Evolutionary conservation across 2,797 vertebrate genomes (phyloP).

Genomic region (Premnoplex brunnescens): DNA sequence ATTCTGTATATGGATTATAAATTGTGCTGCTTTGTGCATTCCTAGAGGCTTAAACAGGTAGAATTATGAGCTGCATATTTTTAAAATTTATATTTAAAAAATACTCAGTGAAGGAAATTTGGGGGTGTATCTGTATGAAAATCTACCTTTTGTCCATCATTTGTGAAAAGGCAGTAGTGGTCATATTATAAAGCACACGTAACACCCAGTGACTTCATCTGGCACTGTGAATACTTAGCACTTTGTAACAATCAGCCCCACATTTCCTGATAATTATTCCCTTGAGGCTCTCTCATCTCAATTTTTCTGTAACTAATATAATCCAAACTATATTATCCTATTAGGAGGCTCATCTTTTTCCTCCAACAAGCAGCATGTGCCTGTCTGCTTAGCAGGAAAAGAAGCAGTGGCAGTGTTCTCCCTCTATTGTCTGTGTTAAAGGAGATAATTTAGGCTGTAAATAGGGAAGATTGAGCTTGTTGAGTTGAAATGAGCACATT

Average conservation of each 20-base stretch:
- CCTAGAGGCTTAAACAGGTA: neutral
- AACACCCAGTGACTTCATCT: neutral
- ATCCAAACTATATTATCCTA: neutral
- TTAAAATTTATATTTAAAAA: neutral
- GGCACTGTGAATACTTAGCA: neutral
- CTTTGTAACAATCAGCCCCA: neutral
- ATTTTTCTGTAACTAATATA: conserved; percentile 7
- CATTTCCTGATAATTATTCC: neutral
- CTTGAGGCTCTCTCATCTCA: neutral
- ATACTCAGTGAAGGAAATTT: neutral
- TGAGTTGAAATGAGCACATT: conserved; percentile 1
- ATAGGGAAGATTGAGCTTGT: neutral
- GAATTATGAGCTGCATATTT: neutral
- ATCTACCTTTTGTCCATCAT: neutral
- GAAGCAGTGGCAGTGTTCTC: neutral
- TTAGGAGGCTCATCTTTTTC: neutral
- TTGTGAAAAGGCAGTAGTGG: neutral
- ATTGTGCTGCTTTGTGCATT: neutral
- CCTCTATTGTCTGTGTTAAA: neutral
- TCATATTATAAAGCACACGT: neutral
- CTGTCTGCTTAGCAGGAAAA: neutral
- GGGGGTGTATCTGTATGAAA: neutral
- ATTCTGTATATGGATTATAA: neutral
- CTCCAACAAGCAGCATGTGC: neutral
- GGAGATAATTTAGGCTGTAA: neutral